A percentile compares a stretch with the other conserved stretches of the same genome.
phyloP scores from a whole-genome alignment of 1,140 invertebrate species.

The Drosophila jambulina region DNA sequence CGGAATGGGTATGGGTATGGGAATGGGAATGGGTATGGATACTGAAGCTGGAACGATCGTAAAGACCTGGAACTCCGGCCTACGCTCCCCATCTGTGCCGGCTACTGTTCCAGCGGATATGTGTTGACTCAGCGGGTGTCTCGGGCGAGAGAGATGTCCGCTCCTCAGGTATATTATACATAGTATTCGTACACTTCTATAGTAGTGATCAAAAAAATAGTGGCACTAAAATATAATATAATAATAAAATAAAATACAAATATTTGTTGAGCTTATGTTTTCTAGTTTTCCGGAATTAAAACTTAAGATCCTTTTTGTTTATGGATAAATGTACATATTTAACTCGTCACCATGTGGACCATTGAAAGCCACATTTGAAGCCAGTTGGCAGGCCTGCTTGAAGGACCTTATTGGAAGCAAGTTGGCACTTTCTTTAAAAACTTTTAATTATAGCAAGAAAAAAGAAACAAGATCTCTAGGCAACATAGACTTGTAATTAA shows the following conservation, averaged over 20 bases:
- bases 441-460: background rate
- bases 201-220: background rate
- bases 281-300: background rate
- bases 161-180: slow-evolving; percentile 24
- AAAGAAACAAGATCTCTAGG: accelerated
- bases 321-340: background rate
- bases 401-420: background rate
- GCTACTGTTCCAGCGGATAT: slow-evolving; percentile 51
- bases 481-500: background rate
- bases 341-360: background rate
- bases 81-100: slow-evolving; percentile 46
- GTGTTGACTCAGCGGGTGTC: slow-evolving; percentile 49
- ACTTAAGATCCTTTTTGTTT: background rate
- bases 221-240: too few relatives aligned
- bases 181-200: background rate
- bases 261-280: background rate
- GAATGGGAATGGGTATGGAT: background rate
- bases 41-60: slow-evolving; percentile 38
- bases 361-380: too few relatives aligned
- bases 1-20: background rate
- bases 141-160: slow-evolving; percentile 30
- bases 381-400: background rate
- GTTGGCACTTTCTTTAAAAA: too few relatives aligned
- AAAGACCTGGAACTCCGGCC: slow-evolving; percentile 26
- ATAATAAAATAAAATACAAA: too few relatives aligned